phyloP scores from a whole-genome alignment of 2,113 vertebrate genomes.

The Delphinapterus leucas region DNA sequence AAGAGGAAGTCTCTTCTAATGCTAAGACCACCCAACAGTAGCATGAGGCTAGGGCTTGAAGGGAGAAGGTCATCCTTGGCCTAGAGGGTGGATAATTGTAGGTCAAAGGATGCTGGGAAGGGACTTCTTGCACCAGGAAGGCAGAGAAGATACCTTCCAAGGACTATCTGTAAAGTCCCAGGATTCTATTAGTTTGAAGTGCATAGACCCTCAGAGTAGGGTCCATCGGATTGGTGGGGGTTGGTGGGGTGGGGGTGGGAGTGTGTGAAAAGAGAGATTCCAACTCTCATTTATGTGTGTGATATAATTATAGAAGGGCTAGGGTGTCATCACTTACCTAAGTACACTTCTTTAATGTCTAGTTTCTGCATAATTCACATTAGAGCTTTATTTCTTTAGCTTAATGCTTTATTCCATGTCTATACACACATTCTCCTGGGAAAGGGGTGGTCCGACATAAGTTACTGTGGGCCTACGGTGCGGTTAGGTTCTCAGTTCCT shows the following conservation, averaged over 20 bases:
- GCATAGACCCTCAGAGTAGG: background rate
- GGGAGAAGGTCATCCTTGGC: background rate
- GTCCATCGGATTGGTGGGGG: background rate
- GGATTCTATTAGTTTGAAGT: background rate
- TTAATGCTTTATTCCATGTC: background rate
- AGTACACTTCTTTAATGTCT: slow-evolving; percentile 49
- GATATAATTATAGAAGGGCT: slow-evolving; percentile 38
- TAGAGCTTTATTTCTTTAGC: slow-evolving; percentile 36
- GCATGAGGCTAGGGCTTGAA: background rate
- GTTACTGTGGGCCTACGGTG: background rate
- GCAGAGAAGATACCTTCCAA: background rate
- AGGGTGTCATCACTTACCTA: slow-evolving; percentile 32
- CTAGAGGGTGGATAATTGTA: no score
- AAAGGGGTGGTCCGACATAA: background rate
- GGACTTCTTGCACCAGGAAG: background rate
- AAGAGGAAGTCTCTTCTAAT: background rate
- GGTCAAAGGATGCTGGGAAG: background rate
- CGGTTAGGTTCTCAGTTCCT: background rate
- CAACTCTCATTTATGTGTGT: background rate
- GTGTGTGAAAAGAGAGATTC: slow-evolving; percentile 5
- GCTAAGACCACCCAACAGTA: background rate
- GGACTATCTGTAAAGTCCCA: background rate
- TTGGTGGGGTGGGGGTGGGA: background rate
- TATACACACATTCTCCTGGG: background rate
- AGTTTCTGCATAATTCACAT: slow-evolving; percentile 32